Conservation (phyloP, 92 coral and sea anemone genomes). For the Epizoanthus illoricatus region DNA sequence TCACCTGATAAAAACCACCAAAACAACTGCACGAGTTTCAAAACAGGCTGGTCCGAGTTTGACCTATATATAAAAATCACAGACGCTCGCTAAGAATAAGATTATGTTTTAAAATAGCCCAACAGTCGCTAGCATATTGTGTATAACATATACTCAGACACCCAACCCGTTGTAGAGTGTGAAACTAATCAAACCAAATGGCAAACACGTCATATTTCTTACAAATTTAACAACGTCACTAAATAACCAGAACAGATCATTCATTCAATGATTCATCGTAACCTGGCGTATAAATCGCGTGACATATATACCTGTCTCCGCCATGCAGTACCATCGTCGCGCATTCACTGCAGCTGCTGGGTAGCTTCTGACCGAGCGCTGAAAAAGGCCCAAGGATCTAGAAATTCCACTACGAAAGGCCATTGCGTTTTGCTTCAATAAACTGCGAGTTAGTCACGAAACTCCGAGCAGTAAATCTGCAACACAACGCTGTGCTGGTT, state of each 20-base stretch:
- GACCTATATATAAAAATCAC: too few species aligned
- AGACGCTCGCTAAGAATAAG: too few species aligned
- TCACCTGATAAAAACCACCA: too few species aligned
- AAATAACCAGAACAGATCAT: background rate
- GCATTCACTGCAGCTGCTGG: slow-evolving; percentile 11
- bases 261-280: background rate
- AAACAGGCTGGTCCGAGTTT: too few species aligned
- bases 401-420: slow-evolving; percentile 60
- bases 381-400: slow-evolving; percentile 30
- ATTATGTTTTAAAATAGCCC: too few species aligned
- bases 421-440: slow-evolving; percentile 26
- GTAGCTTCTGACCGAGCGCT: slow-evolving; percentile 27
- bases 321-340: slow-evolving; percentile 50
- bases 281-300: background rate
- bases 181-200: too few species aligned
- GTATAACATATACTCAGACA: too few species aligned
- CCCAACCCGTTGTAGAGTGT: too few species aligned
- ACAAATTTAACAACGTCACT: too few species aligned
- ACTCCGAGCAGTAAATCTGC: background rate
- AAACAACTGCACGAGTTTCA: too few species aligned
- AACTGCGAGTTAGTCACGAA: background rate
- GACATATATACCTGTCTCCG: slow-evolving; percentile 9
- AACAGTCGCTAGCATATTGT: too few species aligned
- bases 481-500: background rate
- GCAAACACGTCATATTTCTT: too few species aligned